A percentile compares a stretch with the other conserved stretches of the same genome.
These are phyloP conservation scores for Leptinotarsa juncta DNA, from an alignment of 2,888 invertebrate genomes.

Conservation along the genomic window DNA sequence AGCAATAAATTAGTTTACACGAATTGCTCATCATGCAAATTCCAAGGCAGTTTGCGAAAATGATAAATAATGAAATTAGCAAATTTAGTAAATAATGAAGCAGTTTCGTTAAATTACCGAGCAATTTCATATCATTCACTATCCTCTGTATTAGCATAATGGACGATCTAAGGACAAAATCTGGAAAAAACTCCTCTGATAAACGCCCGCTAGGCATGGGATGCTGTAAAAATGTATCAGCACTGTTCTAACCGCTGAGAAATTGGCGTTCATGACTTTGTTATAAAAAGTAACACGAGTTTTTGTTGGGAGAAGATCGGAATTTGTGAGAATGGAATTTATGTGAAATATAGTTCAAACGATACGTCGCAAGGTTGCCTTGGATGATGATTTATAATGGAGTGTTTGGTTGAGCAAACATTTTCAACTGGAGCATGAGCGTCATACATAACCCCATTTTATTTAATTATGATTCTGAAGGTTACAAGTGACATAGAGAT, in stretches of 20 bases:
- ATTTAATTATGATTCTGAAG: no score
- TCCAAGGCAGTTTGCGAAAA: conserved; percentile 22
- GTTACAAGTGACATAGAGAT: no score
- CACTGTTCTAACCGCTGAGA: background rate
- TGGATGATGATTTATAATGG: no score
- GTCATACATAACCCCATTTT: no score
- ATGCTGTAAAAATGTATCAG: background rate
- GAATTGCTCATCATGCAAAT: conserved; percentile 12
- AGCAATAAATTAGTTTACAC: conserved; percentile 11
- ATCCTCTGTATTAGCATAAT: conserved; percentile 9
- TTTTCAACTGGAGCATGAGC: no score
- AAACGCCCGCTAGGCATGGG: background rate
- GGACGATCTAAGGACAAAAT: conserved; percentile 1
- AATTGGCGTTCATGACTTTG: conserved; percentile 1
- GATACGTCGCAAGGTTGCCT: background rate
- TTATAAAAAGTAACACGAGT: background rate
- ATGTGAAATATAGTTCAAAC: background rate
- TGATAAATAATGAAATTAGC: conserved; percentile 18
- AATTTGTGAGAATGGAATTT: conserved; percentile 13
- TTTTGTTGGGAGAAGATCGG: conserved; percentile 3
- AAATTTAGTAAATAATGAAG: conserved; percentile 24
- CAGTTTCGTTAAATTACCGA: conserved; percentile 11
- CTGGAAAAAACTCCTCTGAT: background rate
- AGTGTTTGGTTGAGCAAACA: no score
- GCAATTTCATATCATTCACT: conserved; percentile 19